phyloP scores from a whole-genome alignment of 2,888 invertebrate species.

The Perithous albicinctus region DNA sequence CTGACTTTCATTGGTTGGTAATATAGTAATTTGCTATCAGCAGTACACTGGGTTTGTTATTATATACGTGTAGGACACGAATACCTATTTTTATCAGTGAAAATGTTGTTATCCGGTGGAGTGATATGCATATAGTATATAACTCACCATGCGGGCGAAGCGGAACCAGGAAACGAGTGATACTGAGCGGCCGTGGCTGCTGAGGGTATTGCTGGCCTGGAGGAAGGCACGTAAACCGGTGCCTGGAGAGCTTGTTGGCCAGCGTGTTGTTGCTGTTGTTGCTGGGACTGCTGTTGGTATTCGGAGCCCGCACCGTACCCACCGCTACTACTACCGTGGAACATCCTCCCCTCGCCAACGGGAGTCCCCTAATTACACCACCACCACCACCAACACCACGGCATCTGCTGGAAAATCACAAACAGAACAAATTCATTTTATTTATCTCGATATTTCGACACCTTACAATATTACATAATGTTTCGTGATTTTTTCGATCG shows the following conservation, averaged over 20 bases:
- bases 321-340: constrained; percentile 83
- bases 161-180: constrained; percentile 82
- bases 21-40: constrained; percentile 2
- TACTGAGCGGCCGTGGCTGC: constrained; percentile 86
- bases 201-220: constrained; percentile 86
- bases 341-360: constrained; percentile 78
- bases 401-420: constrained; percentile 72
- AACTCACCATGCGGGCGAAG: constrained; percentile 82
- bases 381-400: constrained; percentile 75
- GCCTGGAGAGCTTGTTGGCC: constrained; percentile 85
- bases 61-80: constrained; percentile 9
- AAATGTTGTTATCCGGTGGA: not conserved
- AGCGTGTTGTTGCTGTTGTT: constrained; percentile 82
- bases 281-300: constrained; percentile 83
- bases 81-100: constrained; percentile 5
- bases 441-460: not conserved
- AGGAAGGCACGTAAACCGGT: constrained; percentile 90
- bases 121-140: constrained; percentile 1
- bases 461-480: not conserved
- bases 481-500: not conserved
- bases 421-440: constrained; percentile 2
- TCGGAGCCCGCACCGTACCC: constrained; percentile 83
- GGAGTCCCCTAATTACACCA: constrained; percentile 53
- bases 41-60: not conserved
- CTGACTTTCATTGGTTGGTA: too few relatives aligned